Percentiles rank a stretch among this genome's conserved stretches.
phyloP scores from a whole-genome alignment of 2,888 invertebrate genomes.

The Chrysomela aeneicollis region DNA sequence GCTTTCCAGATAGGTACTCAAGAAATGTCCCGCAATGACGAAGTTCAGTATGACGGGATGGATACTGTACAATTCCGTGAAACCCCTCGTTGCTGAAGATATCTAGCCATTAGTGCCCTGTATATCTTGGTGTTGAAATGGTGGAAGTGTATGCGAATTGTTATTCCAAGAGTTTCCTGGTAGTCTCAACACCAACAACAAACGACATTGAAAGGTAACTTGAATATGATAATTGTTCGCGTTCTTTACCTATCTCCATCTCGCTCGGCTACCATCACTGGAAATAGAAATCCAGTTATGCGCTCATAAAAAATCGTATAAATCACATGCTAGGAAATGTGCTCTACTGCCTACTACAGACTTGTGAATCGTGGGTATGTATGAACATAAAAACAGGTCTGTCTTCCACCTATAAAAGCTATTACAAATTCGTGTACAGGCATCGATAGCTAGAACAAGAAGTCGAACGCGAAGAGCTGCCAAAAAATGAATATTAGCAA shows the following conservation, averaged over 20 bases:
- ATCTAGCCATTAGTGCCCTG: too few relatives aligned
- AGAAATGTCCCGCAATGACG: too few relatives aligned
- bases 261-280: slow-evolving; percentile 24
- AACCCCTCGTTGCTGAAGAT: too few relatives aligned
- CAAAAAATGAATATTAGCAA: too few relatives aligned
- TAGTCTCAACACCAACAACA: neutral
- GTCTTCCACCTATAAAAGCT: neutral
- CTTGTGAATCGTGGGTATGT: slow-evolving; percentile 26
- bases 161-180: neutral
- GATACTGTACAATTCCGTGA: too few relatives aligned
- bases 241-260: neutral
- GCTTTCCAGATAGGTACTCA: too few relatives aligned
- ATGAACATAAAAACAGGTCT: neutral
- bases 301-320: slow-evolving; percentile 34
- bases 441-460: too few relatives aligned
- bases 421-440: too few relatives aligned
- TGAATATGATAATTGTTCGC: slow-evolving; percentile 9
- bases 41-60: too few relatives aligned
- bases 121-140: too few relatives aligned
- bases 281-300: slow-evolving; percentile 36
- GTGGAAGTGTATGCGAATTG: neutral
- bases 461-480: too few relatives aligned
- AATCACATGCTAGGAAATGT: slow-evolving; percentile 45
- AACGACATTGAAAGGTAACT: slow-evolving; percentile 20
- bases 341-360: slow-evolving; percentile 21